A percentile compares a stretch with the other conserved stretches of the same genome.
Evolutionary conservation across 2,797 vertebrate species (phyloP).

Genomic region (Telmatherina bonti): DNA sequence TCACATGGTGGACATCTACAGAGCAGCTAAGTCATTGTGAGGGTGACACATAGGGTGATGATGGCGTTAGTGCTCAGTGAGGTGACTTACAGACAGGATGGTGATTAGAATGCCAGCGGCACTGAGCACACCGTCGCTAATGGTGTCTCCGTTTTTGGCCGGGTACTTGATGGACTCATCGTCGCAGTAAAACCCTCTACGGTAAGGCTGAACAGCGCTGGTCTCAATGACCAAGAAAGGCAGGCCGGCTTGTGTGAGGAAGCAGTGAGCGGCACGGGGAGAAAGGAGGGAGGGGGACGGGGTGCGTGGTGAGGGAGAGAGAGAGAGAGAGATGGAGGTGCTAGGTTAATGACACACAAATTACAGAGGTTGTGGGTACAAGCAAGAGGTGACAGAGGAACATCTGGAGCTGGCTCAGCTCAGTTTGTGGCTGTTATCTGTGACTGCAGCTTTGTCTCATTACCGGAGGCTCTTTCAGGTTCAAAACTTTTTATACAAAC

Average conservation of each 20-base stretch:
- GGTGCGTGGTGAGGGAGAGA: constrained; percentile 15
- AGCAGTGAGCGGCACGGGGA: constrained; percentile 62
- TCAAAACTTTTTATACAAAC: neutral
- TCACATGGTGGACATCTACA: constrained; percentile 8
- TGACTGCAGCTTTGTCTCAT: constrained; percentile 20
- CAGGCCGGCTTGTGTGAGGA: constrained; percentile 86
- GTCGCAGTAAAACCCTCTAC: constrained; percentile 94
- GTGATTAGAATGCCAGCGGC: constrained; percentile 95
- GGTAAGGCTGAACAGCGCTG: constrained; percentile 94
- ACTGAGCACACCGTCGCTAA: constrained; percentile 93
- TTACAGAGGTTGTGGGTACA: constrained; percentile 68
- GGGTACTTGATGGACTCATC: constrained; percentile 97
- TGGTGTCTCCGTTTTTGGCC: constrained; percentile 92
- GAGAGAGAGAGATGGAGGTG: constrained; percentile 69
- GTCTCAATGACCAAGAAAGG: constrained; percentile 98
- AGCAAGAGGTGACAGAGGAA: constrained; percentile 70
- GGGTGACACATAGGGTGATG: constrained; percentile 49
- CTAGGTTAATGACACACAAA: constrained; percentile 71
- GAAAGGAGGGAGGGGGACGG: constrained; percentile 34
- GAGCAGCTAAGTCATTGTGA: constrained; percentile 50
- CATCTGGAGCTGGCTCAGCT: constrained; percentile 58
- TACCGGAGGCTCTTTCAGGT: neutral
- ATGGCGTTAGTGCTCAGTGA: constrained; percentile 72
- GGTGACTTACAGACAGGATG: constrained; percentile 92
- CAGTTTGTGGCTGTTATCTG: constrained; percentile 49